Evolutionary conservation across 2,113 vertebrate genomes (phyloP).

Genomic region (Eudyptes chrysolophus): DNA sequence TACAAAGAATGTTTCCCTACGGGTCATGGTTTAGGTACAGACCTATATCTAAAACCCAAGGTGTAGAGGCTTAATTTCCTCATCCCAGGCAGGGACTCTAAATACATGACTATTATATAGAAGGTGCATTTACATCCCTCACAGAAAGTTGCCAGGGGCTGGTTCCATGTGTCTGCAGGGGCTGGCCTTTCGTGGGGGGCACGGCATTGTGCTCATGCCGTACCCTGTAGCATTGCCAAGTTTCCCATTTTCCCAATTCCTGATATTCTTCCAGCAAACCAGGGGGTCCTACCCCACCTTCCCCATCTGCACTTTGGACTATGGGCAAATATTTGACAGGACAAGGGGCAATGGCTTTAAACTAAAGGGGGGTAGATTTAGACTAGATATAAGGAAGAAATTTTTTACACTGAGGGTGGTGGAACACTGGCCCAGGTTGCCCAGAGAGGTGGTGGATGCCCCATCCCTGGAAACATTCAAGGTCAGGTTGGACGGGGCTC

Average conservation of each 20-base stretch:
- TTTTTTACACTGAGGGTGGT: too few relatives aligned
- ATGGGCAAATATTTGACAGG: not conserved
- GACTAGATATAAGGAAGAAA: too few relatives aligned
- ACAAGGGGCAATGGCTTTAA: too few relatives aligned
- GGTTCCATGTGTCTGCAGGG: not conserved
- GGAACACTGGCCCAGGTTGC: too few relatives aligned
- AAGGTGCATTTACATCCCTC: not conserved
- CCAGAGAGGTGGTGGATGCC: too few relatives aligned
- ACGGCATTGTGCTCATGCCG: fast-evolving
- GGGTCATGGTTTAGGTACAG: not conserved
- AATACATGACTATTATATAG: not conserved
- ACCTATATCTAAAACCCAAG: not conserved
- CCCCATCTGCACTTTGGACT: not conserved
- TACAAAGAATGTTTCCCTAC: not conserved
- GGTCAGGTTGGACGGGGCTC: too few relatives aligned
- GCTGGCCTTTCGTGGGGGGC: fast-evolving
- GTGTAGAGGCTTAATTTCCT: not conserved
- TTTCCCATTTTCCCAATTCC: not conserved
- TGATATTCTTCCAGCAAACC: not conserved
- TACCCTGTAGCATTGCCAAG: not conserved
- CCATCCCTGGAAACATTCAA: too few relatives aligned
- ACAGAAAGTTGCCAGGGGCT: fast-evolving
- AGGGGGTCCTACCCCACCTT: not conserved
- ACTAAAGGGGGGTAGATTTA: too few relatives aligned
- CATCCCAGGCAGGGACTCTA: not conserved